Percentiles rank a stretch among this genome's conserved stretches.
These are phyloP conservation scores for Alligator sinensis DNA, from an alignment of 2,113 vertebrate species.

Conservation along the genomic window DNA sequence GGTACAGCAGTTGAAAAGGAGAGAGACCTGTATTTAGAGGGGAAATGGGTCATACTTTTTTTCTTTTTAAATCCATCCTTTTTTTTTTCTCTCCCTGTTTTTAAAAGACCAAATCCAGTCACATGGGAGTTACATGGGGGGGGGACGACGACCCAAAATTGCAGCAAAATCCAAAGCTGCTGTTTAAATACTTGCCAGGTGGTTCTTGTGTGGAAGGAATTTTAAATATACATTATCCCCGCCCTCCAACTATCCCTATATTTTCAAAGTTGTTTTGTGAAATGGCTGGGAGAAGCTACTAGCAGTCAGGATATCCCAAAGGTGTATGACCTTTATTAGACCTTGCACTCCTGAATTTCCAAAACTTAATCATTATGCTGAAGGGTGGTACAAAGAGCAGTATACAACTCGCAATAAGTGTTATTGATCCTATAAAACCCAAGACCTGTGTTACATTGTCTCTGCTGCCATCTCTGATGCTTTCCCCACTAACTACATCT, in stretches of 20 bases:
- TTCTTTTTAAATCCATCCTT: not conserved
- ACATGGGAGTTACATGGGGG: not conserved
- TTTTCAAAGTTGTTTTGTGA: not conserved
- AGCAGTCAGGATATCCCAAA: not conserved
- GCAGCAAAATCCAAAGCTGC: not conserved
- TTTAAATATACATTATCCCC: not conserved
- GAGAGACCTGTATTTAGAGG: not conserved
- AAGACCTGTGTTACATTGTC: not conserved
- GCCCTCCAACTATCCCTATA: not conserved
- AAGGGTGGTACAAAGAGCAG: not conserved
- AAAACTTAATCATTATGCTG: not conserved
- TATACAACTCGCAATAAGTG: not conserved
- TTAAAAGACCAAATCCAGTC: constrained; percentile 11
- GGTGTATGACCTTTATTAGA: not conserved
- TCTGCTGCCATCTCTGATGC: not conserved
- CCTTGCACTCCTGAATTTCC: not conserved
- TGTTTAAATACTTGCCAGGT: not conserved
- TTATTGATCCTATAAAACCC: not conserved
- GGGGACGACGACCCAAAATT: not conserved
- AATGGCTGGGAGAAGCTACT: not conserved
- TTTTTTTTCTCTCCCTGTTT: not conserved
- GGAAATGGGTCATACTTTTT: not conserved
- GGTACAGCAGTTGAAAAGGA: not conserved
- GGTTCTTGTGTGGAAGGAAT: not conserved
- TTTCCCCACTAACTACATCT: not conserved